These are phyloP conservation scores for Drosophila rellima DNA, from an alignment of 2,888 invertebrate genomes.

Conservation along the genomic window DNA sequence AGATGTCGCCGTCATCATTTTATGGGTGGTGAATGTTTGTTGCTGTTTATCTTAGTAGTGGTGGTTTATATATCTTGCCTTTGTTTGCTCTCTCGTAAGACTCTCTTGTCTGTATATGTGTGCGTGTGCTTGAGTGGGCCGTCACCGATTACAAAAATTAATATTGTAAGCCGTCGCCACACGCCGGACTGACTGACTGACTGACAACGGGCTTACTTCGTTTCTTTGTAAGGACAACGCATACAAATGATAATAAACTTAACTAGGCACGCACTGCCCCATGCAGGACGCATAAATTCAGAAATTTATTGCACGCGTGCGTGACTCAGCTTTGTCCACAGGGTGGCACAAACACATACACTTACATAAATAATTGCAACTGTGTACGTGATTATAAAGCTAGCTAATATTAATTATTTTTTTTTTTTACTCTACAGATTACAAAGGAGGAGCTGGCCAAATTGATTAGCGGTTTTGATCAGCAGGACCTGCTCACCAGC, in stretches of 20 bases:
- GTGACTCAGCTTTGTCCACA: conserved; percentile 42
- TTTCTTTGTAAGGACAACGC: conserved; percentile 39
- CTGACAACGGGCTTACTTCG: background rate
- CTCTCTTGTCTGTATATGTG: conserved; percentile 18
- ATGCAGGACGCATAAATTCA: conserved; percentile 47
- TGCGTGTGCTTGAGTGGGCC: conserved; percentile 21
- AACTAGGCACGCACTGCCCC: conserved; percentile 27
- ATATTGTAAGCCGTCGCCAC: conserved; percentile 36
- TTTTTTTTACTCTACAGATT: conserved; percentile 88
- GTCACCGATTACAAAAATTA: conserved; percentile 54
- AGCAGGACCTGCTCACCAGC: conserved; percentile 95
- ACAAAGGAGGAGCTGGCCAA: conserved; percentile 96
- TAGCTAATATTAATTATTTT: conserved; percentile 6
- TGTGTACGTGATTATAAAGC: background rate
- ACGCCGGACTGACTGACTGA: conserved; percentile 2
- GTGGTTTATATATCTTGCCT: conserved; percentile 39
- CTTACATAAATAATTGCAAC: background rate
- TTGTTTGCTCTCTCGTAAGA: conserved; percentile 24
- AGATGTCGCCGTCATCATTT: conserved; percentile 55
- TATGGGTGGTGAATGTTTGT: conserved; percentile 63
- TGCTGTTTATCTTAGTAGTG: conserved; percentile 30
- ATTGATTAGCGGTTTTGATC: conserved; percentile 95
- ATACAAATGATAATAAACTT: conserved; percentile 41
- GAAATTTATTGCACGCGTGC: conserved; percentile 62
- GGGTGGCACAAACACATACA: background rate